Evolutionary conservation across 2,797 vertebrate species (phyloP).

Genomic region (Sphaeramia orbicularis): DNA sequence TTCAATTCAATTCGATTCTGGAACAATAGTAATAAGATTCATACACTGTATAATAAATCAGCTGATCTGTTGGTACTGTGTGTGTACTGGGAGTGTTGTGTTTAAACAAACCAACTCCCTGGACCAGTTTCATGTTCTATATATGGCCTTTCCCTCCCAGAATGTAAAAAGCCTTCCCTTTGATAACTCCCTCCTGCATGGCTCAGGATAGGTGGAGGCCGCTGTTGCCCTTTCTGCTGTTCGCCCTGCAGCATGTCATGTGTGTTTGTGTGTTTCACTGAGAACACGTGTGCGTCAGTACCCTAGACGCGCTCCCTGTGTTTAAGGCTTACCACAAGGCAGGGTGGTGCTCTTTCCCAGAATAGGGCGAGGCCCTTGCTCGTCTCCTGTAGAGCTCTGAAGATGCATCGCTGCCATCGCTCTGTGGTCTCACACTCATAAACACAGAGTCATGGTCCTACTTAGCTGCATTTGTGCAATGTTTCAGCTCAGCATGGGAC

Average conservation of each 20-base stretch:
- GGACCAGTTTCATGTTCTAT: conserved; percentile 36
- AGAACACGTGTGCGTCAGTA: conserved; percentile 23
- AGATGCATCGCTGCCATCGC: conserved; percentile 30
- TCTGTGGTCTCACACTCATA: conserved; percentile 54
- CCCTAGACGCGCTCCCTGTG: conserved; percentile 67
- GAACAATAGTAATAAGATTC: not conserved
- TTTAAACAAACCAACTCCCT: conserved; percentile 40
- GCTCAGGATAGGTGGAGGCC: conserved; percentile 17
- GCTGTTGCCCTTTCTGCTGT: conserved; percentile 23
- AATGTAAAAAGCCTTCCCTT: conserved; percentile 23
- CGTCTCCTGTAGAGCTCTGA: conserved; percentile 46
- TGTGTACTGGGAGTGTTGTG: conserved; percentile 42
- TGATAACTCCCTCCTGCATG: conserved; percentile 23
- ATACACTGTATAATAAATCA: not conserved
- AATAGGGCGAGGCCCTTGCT: conserved; percentile 75
- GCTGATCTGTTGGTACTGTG: conserved; percentile 32
- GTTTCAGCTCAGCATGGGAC: conserved; percentile 24
- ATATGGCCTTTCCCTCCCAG: conserved; percentile 6
- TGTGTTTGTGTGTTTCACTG: conserved; percentile 19
- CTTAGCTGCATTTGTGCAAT: conserved; percentile 27
- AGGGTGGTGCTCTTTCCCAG: conserved; percentile 76
- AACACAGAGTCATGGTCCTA: conserved; percentile 43
- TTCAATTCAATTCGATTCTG: conserved; percentile 1
- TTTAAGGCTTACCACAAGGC: conserved; percentile 79
- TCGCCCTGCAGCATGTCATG: conserved; percentile 4